Base-by-base conservation (phyloP, 2,797 vertebrate genomes). In the Sebastes itinus region DNA sequence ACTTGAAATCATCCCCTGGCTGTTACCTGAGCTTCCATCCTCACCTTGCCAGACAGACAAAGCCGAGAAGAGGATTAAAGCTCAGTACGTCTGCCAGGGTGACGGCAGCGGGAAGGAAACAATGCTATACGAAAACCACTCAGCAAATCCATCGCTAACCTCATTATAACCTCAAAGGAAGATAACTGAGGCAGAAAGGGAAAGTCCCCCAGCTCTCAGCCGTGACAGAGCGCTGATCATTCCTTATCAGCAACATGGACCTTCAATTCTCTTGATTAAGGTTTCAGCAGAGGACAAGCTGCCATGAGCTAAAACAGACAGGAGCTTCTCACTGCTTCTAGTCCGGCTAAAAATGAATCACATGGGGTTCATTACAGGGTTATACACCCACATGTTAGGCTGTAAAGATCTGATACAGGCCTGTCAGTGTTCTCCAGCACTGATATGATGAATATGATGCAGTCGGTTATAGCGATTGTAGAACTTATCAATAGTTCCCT, bases 81-180 rank as follows among this genome's bases (percentile, higher is more conserved):
- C 69, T 74, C 72, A 65, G 77, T 59, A 60, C 14, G 28, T 81
- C 46, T 56, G 73, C 72, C 71, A 75, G 62, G 52, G 22, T 63
- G 59, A 79, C 10, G 14, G 62, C 58, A 78, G 54, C 61, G 28
- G 67, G 33, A 81, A 54, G 54, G 77, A 81, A 85, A 87, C 85
- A 88, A 89, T 79, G 83, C 27, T 59, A 49, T 38, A 65, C 7
- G 6, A 65, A 87, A 85, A 80, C 35, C 78, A 84, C 72, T 79
- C 73, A 28, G 70, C 67, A 87, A 91, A 91, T 91, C 85, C 89
- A 86, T 18, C 3, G 16, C 80, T 88, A 84, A 90, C 86, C 89
- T 89, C 77, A 88, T 91, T 87, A 89, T 83, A 87, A 91, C 84
- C 92, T 88, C 81, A 85, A 78, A 89, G 75, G 69, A 28, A 81